Base-by-base conservation (phyloP, 2,113 vertebrate genomes). In the Mustela nigripes region DNA sequence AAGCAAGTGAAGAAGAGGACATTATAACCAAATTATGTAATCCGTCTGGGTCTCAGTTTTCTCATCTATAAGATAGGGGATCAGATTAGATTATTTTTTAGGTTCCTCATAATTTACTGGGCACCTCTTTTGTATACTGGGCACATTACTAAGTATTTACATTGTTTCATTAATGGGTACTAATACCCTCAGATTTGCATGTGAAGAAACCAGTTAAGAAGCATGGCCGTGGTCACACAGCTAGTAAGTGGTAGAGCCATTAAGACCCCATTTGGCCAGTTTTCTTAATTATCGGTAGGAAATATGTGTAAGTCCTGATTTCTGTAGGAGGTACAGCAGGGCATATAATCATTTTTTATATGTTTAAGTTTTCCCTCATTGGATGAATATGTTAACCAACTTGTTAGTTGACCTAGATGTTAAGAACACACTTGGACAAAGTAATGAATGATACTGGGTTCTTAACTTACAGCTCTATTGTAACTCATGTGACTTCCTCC, bases 361-460 rank as follows among this genome's bases (percentile, higher is more conserved):
- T 96, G 36, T 71, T 86, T 93, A 74, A 91, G 36, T 19, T 45
- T 78, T 31, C n/a, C 50, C 28, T 69, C 28, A 78, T 94, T 50
- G 78, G n/a, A 15, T 45, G 24, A 22, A 50, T 78, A 19, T 31
- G 12, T 86, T 91, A 83, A 88, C 31, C 19, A 94, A 56, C 39
- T 93, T 91, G 19, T 58, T 88, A 71, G 60, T 83, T 65, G 50
- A 93, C 22, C 48, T 24, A 83, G 31, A 65, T 78, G 82, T 86
- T 95, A 90, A 80, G 76, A 93, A 86, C 15, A 33, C 8, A 81
- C 39, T 96, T 95, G 58, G 31, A 93, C 33, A 82, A 90, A 93
- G 58, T 73, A 45, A 24, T 45, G 69, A 76, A 56, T 81, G 3
- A 39, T 19, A 50, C 18, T 90, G 24, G 65, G 5, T 91, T 91